A percentile compares a stretch with the other conserved stretches of the same genome.
Evolutionary conservation across 2,888 invertebrate genomes (phyloP).

Genomic region (Crocallis elinguaria): DNA sequence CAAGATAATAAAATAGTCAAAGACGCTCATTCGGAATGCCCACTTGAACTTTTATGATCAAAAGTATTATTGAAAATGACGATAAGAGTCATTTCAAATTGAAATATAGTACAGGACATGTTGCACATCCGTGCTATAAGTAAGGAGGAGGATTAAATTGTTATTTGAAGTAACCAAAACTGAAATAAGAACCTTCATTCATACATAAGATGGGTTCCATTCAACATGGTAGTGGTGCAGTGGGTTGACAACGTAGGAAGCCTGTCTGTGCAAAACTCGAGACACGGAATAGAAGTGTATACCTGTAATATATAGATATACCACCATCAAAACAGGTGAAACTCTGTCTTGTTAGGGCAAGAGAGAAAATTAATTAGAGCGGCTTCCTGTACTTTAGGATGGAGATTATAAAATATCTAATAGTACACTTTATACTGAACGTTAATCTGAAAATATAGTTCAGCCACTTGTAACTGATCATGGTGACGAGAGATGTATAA

Average conservation of each 20-base stretch:
- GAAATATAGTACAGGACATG: constrained; percentile 1
- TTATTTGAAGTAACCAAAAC: constrained; percentile 4
- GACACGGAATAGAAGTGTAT: too few species aligned
- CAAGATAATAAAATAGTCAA: constrained; percentile 1
- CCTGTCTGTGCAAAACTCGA: constrained; percentile 4
- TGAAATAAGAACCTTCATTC: constrained; percentile 2
- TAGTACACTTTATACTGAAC: background rate
- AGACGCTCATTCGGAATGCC: background rate
- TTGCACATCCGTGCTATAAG: background rate
- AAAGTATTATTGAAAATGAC: constrained; percentile 3
- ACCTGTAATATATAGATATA: background rate
- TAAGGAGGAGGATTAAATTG: constrained; percentile 7
- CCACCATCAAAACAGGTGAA: background rate
- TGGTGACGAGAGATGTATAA: constrained; percentile 9
- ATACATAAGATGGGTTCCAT: constrained; percentile 8
- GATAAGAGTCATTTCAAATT: background rate
- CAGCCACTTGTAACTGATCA: constrained; percentile 1
- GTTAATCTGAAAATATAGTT: background rate
- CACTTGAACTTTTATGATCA: constrained; percentile 3
- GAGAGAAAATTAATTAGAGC: too few species aligned
- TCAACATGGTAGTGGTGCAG: background rate
- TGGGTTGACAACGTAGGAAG: constrained; percentile 8
- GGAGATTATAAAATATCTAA: background rate
- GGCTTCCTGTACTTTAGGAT: too few species aligned
- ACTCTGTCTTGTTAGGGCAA: too few species aligned